These are phyloP conservation scores for Brachionus manjavacas DNA, from an alignment of 1,140 invertebrate species.

Conservation along the genomic window DNA sequence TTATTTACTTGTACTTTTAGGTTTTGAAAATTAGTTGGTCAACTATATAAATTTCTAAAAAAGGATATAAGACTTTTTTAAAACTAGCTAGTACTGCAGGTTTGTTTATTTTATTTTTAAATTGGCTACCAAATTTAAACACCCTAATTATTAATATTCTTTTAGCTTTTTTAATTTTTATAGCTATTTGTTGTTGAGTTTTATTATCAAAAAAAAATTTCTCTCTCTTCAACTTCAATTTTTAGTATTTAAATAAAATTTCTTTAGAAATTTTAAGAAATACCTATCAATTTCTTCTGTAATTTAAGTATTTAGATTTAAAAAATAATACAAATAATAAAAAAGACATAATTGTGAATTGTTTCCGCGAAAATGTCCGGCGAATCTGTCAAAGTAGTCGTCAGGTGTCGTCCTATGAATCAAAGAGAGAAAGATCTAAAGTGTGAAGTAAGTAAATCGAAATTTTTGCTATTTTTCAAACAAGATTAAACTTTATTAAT, in stretches of 20 bases:
- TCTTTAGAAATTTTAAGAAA: neutral
- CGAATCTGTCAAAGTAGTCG: constrained; percentile 82
- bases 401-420: constrained; percentile 84
- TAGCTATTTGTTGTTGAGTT: neutral
- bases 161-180: neutral
- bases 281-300: neutral
- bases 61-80: neutral
- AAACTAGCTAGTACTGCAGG: neutral
- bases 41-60: neutral
- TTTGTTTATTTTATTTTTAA: neutral
- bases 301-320: neutral
- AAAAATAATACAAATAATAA: neutral
- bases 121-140: neutral
- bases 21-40: neutral
- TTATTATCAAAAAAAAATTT: neutral
- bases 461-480: neutral
- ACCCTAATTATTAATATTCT: neutral
- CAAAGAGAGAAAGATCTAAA: constrained; percentile 67
- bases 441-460: constrained; percentile 62
- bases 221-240: neutral
- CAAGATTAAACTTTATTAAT: neutral
- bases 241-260: neutral
- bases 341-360: neutral
- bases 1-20: neutral
- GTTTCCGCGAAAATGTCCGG: constrained; percentile 1